Conservation (phyloP, 2,797 vertebrate genomes). For the Limnodromus scolopaceus region DNA sequence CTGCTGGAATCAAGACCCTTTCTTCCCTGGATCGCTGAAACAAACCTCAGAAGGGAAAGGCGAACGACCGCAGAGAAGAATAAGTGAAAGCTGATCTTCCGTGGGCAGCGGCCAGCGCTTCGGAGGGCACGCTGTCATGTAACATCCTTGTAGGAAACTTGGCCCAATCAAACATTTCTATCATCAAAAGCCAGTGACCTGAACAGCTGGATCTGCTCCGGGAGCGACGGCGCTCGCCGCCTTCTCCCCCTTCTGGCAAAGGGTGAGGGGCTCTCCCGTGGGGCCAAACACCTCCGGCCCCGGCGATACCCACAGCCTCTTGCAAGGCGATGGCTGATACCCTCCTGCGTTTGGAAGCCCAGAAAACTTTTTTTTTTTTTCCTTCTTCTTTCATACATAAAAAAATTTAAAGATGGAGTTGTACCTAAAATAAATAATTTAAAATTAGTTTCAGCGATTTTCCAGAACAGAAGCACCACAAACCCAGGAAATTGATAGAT, state of each 20-base stretch:
- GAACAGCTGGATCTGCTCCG: constrained; percentile 19
- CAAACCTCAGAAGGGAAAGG: not conserved
- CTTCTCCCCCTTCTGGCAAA: not conserved
- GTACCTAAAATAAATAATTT: not conserved
- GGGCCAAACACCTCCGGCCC: not conserved
- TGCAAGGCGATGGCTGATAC: rapidly evolving
- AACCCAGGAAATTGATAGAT: not conserved
- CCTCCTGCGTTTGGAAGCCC: not conserved
- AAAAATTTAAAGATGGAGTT: not conserved
- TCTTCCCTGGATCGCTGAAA: not conserved
- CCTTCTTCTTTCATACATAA: not conserved
- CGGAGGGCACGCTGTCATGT: not conserved
- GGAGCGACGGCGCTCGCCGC: not conserved
- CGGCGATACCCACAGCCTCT: rapidly evolving
- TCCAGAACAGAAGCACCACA: not conserved
- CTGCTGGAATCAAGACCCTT: not conserved
- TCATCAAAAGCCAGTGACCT: constrained; percentile 37
- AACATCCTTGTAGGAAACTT: constrained; percentile 45
- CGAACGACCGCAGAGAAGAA: not conserved
- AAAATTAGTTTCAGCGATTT: not conserved
- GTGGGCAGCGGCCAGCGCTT: not conserved
- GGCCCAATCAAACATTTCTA: constrained; percentile 30
- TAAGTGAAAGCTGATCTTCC: constrained; percentile 1
- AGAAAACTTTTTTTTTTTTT: not conserved
- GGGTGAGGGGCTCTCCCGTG: rapidly evolving